A percentile compares a stretch with the other conserved stretches of the same genome.
These are phyloP conservation scores for Arctia plantaginis DNA, from an alignment of 2,888 invertebrate genomes.

Conservation along the genomic window DNA sequence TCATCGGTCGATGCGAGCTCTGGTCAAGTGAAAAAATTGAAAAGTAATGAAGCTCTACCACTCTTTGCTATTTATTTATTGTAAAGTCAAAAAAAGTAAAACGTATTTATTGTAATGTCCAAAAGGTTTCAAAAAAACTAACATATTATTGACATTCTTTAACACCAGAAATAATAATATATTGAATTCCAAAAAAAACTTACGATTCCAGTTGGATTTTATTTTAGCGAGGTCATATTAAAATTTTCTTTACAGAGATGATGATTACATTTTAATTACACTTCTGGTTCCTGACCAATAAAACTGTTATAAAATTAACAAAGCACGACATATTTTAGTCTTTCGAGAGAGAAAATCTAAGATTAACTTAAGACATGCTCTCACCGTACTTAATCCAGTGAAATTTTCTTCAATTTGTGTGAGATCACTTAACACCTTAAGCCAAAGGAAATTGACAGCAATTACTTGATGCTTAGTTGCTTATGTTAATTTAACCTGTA, in stretches of 20 bases:
- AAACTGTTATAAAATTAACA: neutral
- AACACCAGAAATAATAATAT: no score
- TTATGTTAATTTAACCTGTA: neutral
- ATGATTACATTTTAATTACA: neutral
- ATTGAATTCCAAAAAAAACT: no score
- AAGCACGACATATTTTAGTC: neutral
- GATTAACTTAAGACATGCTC: neutral
- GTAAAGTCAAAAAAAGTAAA: neutral
- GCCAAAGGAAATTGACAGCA: neutral
- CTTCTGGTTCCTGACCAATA: neutral
- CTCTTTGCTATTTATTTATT: constrained; percentile 11
- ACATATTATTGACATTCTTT: no score
- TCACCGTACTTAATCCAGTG: neutral
- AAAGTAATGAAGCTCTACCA: constrained; percentile 9
- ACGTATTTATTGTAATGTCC: no score
- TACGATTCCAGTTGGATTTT: no score
- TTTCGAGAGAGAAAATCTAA: neutral
- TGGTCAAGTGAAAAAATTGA: constrained; percentile 12
- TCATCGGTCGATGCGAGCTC: constrained; percentile 5
- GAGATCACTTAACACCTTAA: neutral
- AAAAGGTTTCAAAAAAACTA: no score
- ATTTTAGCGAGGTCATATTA: no score
- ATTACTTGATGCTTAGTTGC: neutral
- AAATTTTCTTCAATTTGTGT: neutral
- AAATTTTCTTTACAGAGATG: neutral